Conservation (phyloP, 2,797 vertebrate species). For the Dendrocincla fuliginosa region DNA sequence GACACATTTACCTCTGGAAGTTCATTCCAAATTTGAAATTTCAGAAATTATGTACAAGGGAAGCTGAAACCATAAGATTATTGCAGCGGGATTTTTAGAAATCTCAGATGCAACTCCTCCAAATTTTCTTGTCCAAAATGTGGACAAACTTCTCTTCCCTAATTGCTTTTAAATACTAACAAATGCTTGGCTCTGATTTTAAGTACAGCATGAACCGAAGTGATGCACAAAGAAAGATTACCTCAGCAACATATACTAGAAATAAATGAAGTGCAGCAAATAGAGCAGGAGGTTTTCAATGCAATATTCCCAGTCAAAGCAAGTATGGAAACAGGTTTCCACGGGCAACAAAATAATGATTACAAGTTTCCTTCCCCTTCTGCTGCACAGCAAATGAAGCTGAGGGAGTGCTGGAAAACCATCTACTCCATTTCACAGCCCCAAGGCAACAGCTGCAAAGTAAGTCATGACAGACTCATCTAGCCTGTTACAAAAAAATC, state of each 20-base stretch:
- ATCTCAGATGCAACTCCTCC: background rate
- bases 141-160: background rate
- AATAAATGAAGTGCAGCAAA: background rate
- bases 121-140: background rate
- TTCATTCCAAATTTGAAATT: background rate
- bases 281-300: background rate
- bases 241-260: background rate
- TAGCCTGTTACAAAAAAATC: background rate
- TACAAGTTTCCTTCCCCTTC: background rate
- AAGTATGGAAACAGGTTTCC: background rate
- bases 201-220: background rate
- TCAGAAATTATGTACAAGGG: background rate
- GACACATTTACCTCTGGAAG: background rate
- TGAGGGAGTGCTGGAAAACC: background rate
- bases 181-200: background rate
- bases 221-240: background rate
- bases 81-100: background rate
- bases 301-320: background rate
- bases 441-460: background rate
- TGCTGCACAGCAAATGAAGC: background rate
- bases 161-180: background rate
- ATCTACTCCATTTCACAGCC: background rate
- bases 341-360: background rate
- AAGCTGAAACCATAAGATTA: background rate
- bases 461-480: background rate